Base-by-base conservation (phyloP, 2,888 invertebrate species). In the Margaritifera margaritifera region DNA sequence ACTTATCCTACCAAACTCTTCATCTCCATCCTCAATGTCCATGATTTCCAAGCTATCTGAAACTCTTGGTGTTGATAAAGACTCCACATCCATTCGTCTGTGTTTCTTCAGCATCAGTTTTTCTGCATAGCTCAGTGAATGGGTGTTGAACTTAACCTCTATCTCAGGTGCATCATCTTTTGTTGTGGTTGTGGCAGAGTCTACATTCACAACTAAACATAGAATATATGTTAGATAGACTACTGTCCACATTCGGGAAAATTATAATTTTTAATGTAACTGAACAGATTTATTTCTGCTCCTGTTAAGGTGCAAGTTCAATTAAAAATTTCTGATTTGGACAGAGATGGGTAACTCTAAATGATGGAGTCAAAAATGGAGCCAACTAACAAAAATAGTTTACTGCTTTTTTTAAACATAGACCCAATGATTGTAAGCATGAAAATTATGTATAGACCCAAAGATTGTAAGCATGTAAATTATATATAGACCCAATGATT, bases 81-180 rank as follows among this genome's bases (percentile, higher is more conserved):
- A 66, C 24, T 77, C 83, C 8, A 86, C 71, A 27, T 87, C 84
- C 20, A 83, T 83, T 62, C 87, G 77, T 62, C 88, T 74, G 69
- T 88, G 86, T 70, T 85, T 84, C 81, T 89, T 89, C 50, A 89
- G 76, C 66, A 89, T 68, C 11, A 89, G 83, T 56, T 84, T 77
- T 61, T 89, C 89, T 1, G 88, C 88, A 69, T 89, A 89, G 25
- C 79, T 84, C 42, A 88, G 70, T 24, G 77, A 78, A 59, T 73
- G 71, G n/a, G 79, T 74, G 67, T 78, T 74, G 74, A 86, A 89
- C 60, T 81, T 83, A 50, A 88, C 85, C 42, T 88, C 86, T 25
- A 83, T 64, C 11, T 80, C 80, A 15, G 61, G 57, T 55, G 63
- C 72, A 1, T 72, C 56, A 24, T 77, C 61, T 24, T 74, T 72